These are phyloP conservation scores for Etia nguti DNA, from an alignment of 2,113 vertebrate genomes.

Conservation along the genomic window DNA sequence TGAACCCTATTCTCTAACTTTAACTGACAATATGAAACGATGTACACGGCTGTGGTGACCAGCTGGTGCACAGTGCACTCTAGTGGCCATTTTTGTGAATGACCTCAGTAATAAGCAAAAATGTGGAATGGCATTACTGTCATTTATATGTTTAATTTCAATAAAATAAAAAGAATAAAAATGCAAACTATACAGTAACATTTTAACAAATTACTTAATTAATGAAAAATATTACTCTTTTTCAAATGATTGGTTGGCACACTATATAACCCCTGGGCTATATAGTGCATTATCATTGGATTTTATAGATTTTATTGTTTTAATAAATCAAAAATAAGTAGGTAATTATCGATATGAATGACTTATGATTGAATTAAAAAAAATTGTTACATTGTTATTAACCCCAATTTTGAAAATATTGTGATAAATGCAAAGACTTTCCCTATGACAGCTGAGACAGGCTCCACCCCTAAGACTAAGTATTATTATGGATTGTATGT, in stretches of 20 bases:
- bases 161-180: background rate
- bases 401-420: background rate
- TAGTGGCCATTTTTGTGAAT: background rate
- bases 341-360: background rate
- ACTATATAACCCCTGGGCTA: background rate
- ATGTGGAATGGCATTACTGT: background rate
- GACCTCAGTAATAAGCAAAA: background rate
- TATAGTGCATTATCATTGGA: background rate
- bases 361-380: background rate
- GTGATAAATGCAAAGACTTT: background rate
- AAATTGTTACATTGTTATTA: background rate
- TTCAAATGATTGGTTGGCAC: background rate
- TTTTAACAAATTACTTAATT: background rate
- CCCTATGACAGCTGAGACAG: background rate
- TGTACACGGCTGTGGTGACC: background rate
- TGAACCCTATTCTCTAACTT: background rate
- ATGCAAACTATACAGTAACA: too few species aligned
- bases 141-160: background rate
- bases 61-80: background rate
- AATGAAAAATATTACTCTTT: background rate
- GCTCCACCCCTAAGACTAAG: background rate
- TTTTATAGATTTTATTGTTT: background rate
- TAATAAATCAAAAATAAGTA: background rate
- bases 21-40: background rate
- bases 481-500: background rate